Base-by-base conservation (phyloP, 2,797 vertebrate species). In the Morus bassanus region DNA sequence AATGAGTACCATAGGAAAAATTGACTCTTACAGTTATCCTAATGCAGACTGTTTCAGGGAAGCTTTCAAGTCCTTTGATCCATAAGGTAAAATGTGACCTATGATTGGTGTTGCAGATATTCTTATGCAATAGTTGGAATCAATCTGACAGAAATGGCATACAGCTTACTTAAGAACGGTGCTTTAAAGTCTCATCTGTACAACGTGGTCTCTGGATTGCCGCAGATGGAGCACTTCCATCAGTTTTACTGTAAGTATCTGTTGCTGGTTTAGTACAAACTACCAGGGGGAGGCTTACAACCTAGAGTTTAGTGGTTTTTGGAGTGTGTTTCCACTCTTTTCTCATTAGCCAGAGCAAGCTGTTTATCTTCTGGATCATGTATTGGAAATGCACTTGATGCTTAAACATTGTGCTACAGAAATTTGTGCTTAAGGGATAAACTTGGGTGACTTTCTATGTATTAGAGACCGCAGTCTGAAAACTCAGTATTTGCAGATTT, bases 51-150 rank as follows among this genome's bases (percentile, higher is more conserved):
- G 27, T 81, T 77, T 68, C 50, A 65, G 39, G 61, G 35, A 50
- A 76, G n/a, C 45, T 56, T 74, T 53, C 3, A 23, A 53, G 25
- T 35, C 43, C 78, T 76, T 51, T 1, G 2, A 0, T 68, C 17
- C 25, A 1, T 14, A 4, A 60, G 31, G 9, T 63, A 37, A 88
- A 93, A 54, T 4, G 10, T 54, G 30, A 78, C 30, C 50, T 94
- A 3, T 80, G 65, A 65, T 96, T 93, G 88, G 41, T 94, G 6
- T 98, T 97, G 43, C 95, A 99, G 99, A 81, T 99, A 99, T 92
- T 99, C 99, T 6, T 99, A 99, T 88, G 99, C 99, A 95, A 99
- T 99, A 91, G 99, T 99, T 96, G 99, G 99, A 77, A 99, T 99
- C 96, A 99, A 99, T 95, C 97, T 99, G 97, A 99, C 99, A 39